These are phyloP conservation scores for Dascillus cervinus DNA, from an alignment of 2,888 invertebrate genomes.

Conservation along the genomic window DNA sequence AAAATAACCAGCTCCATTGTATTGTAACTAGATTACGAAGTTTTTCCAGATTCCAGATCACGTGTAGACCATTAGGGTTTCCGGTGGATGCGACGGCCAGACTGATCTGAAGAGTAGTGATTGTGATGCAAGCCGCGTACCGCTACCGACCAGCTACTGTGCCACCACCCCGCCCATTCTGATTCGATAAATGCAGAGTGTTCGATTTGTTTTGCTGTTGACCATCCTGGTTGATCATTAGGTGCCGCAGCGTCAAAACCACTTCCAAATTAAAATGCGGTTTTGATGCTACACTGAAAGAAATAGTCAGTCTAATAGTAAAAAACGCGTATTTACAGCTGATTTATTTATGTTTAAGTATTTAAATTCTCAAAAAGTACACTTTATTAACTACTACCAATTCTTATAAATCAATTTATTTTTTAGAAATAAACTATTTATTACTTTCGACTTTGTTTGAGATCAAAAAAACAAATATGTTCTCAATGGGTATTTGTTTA, in stretches of 20 bases:
- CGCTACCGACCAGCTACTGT: slow-evolving; percentile 26
- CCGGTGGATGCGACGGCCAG: slow-evolving; percentile 30
- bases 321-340: no score
- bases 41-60: slow-evolving; percentile 40
- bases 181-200: slow-evolving; percentile 41
- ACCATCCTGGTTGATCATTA: slow-evolving; percentile 28
- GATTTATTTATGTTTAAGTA: no score
- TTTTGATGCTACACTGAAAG: no score
- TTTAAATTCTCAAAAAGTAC: no score
- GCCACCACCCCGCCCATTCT: slow-evolving; percentile 38
- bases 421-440: no score
- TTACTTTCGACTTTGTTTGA: no score
- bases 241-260: slow-evolving; percentile 27
- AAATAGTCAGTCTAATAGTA: no score
- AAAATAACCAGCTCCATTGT: slow-evolving; percentile 36
- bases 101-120: slow-evolving; percentile 24
- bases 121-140: slow-evolving; percentile 39
- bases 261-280: no score
- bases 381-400: no score
- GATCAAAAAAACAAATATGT: no score
- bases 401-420: no score
- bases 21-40: slow-evolving; percentile 36
- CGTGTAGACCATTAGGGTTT: slow-evolving; percentile 43
- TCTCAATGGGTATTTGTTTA: no score
- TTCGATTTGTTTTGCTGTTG: slow-evolving; percentile 36